Evolutionary conservation across 2,888 invertebrate species (phyloP).

Genomic region (Acleris holmiana): DNA sequence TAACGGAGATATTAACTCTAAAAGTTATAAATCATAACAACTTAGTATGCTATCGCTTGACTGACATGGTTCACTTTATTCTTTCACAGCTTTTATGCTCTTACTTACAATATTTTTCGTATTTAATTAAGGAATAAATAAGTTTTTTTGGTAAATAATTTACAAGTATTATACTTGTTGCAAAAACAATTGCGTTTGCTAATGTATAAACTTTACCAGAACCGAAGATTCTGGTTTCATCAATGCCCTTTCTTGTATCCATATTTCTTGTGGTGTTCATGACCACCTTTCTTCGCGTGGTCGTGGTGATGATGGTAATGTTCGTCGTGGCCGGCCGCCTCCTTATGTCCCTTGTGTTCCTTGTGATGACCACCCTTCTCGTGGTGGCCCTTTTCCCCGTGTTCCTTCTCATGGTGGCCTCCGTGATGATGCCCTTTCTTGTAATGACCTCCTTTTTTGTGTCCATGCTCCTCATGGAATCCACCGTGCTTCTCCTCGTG

Average conservation of each 20-base stretch:
- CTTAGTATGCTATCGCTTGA: no score
- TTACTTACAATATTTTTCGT: conserved; percentile 8
- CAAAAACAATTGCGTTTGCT: conserved; percentile 20
- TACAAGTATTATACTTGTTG: conserved; percentile 20
- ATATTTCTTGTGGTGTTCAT: conserved; percentile 92
- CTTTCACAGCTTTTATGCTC: not conserved
- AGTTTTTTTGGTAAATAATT: conserved; percentile 27
- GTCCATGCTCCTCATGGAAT: conserved; percentile 91
- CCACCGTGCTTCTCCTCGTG: conserved; percentile 93
- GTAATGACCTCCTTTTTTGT: conserved; percentile 92
- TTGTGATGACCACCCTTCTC: conserved; percentile 92
- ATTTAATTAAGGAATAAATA: conserved; percentile 33
- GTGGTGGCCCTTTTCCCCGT: conserved; percentile 91
- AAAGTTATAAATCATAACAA: no score
- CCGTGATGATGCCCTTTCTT: conserved; percentile 93
- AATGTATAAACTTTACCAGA: conserved; percentile 7
- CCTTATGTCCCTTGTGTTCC: conserved; percentile 91
- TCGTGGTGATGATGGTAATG: conserved; percentile 90
- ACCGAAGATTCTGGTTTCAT: conserved; percentile 19
- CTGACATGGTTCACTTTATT: not conserved
- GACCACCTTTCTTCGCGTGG: conserved; percentile 91
- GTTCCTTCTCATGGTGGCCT: conserved; percentile 89
- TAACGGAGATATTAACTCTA: no score
- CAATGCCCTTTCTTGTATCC: conserved; percentile 85
- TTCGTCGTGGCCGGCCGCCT: conserved; percentile 90